These are phyloP conservation scores for Lissocephala sabroskyi DNA, from an alignment of 2,888 invertebrate species.

Conservation along the genomic window DNA sequence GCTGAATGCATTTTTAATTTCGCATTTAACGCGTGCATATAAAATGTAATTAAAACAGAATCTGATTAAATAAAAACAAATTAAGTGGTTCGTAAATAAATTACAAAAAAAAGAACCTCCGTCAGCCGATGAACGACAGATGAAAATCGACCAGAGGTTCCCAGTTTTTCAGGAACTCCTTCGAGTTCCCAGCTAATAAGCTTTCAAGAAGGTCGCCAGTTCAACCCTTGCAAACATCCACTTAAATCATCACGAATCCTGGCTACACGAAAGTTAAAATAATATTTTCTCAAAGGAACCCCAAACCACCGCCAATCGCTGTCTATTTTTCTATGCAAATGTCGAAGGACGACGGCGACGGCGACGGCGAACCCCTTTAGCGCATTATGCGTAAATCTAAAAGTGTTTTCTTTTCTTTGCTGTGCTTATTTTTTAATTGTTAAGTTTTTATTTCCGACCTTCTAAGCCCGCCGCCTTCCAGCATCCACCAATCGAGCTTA, in stretches of 20 bases:
- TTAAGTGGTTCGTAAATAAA: slow-evolving; percentile 69
- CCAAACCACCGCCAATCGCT: slow-evolving; percentile 6
- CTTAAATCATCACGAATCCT: too few species aligned
- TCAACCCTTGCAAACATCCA: too few species aligned
- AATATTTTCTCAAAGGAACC: slow-evolving; percentile 49
- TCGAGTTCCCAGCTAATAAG: too few species aligned
- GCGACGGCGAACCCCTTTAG: slow-evolving; percentile 46
- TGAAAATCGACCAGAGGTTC: too few species aligned
- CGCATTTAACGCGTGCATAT: slow-evolving; percentile 42
- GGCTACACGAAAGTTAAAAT: slow-evolving; percentile 57
- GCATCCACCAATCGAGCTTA: background rate
- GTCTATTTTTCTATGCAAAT: slow-evolving; percentile 64
- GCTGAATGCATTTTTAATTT: slow-evolving; percentile 51
- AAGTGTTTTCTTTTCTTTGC: slow-evolving; percentile 62
- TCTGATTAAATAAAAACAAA: slow-evolving; percentile 67
- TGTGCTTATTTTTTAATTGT: slow-evolving; percentile 64
- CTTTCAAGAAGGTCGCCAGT: too few species aligned
- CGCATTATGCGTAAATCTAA: slow-evolving; percentile 54
- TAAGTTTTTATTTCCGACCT: slow-evolving; percentile 51
- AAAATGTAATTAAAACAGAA: slow-evolving; percentile 64
- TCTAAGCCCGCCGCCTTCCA: slow-evolving; percentile 4
- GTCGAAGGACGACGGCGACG: slow-evolving; percentile 6
- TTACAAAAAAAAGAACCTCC: slow-evolving; percentile 37
- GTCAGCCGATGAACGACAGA: too few species aligned
- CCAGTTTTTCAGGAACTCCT: too few species aligned